Conservation (phyloP, 2,888 invertebrate species). For the Dugesia japonica region DNA sequence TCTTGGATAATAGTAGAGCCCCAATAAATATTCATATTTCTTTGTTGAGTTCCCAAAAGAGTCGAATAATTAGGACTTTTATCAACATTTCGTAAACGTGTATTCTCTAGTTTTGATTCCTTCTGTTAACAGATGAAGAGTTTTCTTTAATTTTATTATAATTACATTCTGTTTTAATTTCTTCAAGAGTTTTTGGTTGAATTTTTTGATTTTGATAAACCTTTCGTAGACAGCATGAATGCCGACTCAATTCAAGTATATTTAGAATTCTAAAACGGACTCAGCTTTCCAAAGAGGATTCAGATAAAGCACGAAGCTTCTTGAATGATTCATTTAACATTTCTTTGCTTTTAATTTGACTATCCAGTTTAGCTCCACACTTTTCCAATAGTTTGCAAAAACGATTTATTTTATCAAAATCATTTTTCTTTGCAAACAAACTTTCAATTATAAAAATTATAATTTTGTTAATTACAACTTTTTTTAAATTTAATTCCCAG, state of each 20-base stretch:
- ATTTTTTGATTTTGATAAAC: conserved; percentile 4
- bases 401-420: not conserved
- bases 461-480: not conserved
- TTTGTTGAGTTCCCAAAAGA: not conserved
- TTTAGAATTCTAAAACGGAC: not conserved
- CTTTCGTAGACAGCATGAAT: not conserved
- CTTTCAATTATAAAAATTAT: not conserved
- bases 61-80: not conserved
- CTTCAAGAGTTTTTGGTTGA: not conserved
- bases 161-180: not conserved
- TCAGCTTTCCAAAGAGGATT: not conserved
- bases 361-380: not conserved
- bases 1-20: not conserved
- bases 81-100: not conserved
- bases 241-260: not conserved
- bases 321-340: not conserved
- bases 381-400: not conserved
- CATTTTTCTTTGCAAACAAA: not conserved
- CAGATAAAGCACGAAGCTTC: not conserved
- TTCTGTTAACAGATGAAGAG: not conserved
- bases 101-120: not conserved
- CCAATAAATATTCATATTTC: not conserved
- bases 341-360: not conserved
- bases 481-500: not conserved
- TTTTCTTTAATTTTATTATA: not conserved